phyloP scores from a whole-genome alignment of 2,113 vertebrate species.

The Montifringilla adamsi region DNA sequence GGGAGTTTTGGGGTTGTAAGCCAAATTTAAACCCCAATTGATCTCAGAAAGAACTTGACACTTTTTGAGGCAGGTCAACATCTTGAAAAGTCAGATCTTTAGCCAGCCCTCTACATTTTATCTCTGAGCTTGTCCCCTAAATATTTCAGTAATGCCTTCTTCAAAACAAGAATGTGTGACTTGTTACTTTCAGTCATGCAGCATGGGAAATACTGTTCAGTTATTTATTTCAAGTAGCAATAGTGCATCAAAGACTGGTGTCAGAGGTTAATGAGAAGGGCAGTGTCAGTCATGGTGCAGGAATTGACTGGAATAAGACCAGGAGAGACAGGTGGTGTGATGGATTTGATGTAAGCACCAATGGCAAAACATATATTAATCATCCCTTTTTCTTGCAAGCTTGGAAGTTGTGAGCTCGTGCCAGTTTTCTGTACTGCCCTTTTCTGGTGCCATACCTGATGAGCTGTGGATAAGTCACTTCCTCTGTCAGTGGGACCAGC shows the following conservation, averaged over 20 bases:
- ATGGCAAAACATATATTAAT: not conserved
- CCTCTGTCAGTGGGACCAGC: constrained; percentile 26
- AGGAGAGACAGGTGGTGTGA: not conserved
- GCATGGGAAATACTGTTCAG: not conserved
- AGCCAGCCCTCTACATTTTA: not conserved
- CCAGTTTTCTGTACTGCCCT: not conserved
- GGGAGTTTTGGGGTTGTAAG: not conserved
- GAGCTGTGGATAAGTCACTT: constrained; percentile 56
- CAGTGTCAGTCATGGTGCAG: not conserved
- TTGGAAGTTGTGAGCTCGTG: not conserved
- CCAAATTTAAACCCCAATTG: not conserved
- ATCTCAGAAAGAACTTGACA: not conserved
- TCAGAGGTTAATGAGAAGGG: not conserved
- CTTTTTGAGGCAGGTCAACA: not conserved
- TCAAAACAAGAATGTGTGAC: not conserved
- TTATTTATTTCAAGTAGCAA: not conserved
- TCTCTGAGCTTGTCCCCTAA: not conserved
- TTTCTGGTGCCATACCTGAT: constrained; percentile 20
- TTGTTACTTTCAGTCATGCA: not conserved
- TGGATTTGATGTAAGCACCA: constrained; percentile 28
- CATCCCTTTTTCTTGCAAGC: constrained; percentile 31
- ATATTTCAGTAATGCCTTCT: not conserved
- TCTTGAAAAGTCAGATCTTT: not conserved
- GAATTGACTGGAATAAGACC: not conserved
- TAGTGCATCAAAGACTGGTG: not conserved